Evolutionary conservation across 2,888 invertebrate genomes (phyloP), one percentile per base, ranked within the genome.

Genomic region (Cataglyphis rosenhaueri): DNA sequence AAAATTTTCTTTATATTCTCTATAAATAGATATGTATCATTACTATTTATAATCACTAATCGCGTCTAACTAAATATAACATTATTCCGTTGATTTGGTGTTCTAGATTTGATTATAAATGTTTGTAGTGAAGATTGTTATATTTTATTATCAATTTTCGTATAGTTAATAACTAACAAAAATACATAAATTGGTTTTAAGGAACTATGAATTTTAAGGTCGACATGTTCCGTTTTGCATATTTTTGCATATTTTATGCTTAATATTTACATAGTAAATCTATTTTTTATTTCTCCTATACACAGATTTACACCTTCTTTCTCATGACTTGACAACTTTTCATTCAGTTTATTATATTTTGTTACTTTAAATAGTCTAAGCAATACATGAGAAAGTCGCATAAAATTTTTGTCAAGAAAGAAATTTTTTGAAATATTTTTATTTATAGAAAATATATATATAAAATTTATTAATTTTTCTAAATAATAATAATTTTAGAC

Each of bases 121-220:
- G 41, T 35, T 15, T 15, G n/a, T 18, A 0, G 29, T n/a, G 41
- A n/a, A 29, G 38, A 38, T 25, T 21, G 29, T n/a, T 73, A 73
- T 4, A 57, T 52, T 38, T 73, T 2, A n/a, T 73, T 59, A 41
- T 8, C 12, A 41, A 12, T 25, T 73, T 59, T 73, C 15, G n/a
- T 29, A 29, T 15, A 59, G 25, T 25, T 25, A 73, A 2, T 73
- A 41, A n/a, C 29, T n/a, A 59, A 41, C 0, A 35, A 35, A 35
- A 35, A 35, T 35, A 15, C 25, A 59, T 71, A 71, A 71, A 71
- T 59, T 18, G 18, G 25, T 59, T 59, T 73, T n/a, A 73, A 73
- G 73, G 41, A 73, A 73, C 59, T 59, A 25, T 41, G 59, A 3
- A 6, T 73, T 73, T 59, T 59, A 41, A 73, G 41, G 59, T 9